Percentiles rank a stretch among this genome's conserved stretches.
Evolutionary conservation across 2,113 vertebrate species (phyloP).

Genomic region (Lipophrys pholis): DNA sequence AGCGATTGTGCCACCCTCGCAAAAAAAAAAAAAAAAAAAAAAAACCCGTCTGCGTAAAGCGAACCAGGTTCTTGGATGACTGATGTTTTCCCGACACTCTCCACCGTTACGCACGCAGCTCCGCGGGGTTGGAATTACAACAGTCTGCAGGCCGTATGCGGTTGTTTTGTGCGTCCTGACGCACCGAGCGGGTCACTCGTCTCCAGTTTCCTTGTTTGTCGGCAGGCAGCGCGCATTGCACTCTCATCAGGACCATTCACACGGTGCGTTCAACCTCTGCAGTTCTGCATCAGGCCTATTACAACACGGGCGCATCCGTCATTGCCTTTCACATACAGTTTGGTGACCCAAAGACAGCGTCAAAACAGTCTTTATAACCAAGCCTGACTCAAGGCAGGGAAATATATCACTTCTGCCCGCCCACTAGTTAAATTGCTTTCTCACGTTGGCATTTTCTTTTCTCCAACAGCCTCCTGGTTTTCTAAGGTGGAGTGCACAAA

Average conservation of each 20-base stretch:
- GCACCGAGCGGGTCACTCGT: constrained; percentile 64
- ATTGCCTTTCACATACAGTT: constrained; percentile 35
- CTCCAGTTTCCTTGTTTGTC: constrained; percentile 65
- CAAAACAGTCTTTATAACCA: constrained; percentile 44
- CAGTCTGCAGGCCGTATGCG: constrained; percentile 58
- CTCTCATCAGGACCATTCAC: constrained; percentile 77
- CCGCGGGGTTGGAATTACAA: constrained; percentile 3
- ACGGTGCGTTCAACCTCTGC: constrained; percentile 47
- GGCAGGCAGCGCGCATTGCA: constrained; percentile 63
- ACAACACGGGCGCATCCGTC: constrained; percentile 45
- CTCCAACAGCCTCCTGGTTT: constrained; percentile 35
- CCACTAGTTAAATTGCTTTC: constrained; percentile 36
- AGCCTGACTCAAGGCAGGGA: constrained; percentile 22
- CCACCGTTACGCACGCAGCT: constrained; percentile 25
- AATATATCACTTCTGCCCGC: constrained; percentile 33
- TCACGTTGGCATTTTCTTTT: not conserved
- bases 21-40: too few species aligned
- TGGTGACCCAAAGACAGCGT: constrained; percentile 22
- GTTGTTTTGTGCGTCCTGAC: constrained; percentile 71
- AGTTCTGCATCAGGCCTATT: constrained; percentile 57
- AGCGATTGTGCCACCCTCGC: constrained; percentile 60
- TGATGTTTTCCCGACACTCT: constrained; percentile 36
- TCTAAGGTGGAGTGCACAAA: constrained; percentile 23
- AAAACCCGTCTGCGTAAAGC: constrained; percentile 54
- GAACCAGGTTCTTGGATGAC: constrained; percentile 46